These are phyloP conservation scores for Urocolius indicus DNA, from an alignment of 2,113 vertebrate species.

Conservation along the genomic window DNA sequence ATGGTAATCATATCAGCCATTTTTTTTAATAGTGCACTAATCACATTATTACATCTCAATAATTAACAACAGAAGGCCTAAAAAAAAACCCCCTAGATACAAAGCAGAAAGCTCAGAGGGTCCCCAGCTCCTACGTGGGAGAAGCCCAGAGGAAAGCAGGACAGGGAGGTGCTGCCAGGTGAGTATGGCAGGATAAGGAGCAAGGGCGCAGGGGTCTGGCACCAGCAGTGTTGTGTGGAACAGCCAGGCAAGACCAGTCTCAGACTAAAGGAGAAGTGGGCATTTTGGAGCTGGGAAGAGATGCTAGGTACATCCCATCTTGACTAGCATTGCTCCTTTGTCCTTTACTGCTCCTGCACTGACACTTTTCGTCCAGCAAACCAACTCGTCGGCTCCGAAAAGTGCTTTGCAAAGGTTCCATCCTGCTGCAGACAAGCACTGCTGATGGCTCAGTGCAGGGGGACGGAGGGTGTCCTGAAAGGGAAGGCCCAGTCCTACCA, in stretches of 20 bases:
- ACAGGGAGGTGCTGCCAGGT: not conserved
- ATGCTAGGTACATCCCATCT: not conserved
- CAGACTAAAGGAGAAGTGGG: not conserved
- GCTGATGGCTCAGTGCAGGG: not conserved
- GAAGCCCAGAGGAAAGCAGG: not conserved
- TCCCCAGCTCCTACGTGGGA: not conserved
- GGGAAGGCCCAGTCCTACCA: not conserved
- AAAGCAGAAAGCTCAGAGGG: conserved; percentile 41
- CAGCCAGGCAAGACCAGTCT: not conserved
- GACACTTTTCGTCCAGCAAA: not conserved
- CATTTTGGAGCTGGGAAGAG: not conserved
- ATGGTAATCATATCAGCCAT: conserved; percentile 93
- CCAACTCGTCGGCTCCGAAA: not conserved
- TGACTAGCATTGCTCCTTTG: not conserved
- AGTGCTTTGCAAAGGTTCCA: not conserved
- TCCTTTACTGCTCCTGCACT: not conserved
- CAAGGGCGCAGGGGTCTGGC: not conserved
- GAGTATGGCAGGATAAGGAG: not conserved
- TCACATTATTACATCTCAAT: conserved; percentile 85
- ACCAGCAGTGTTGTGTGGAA: accelerated
- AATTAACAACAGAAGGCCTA: conserved; percentile 84
- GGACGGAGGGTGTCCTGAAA: not conserved
- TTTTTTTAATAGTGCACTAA: conserved; percentile 89
- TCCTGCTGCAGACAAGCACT: not conserved
- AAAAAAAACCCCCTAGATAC: conserved; percentile 73